A percentile compares a stretch with the other conserved stretches of the same genome.
phyloP scores from a whole-genome alignment of 2,888 invertebrate genomes.

The Caenorhabditis sinica region DNA sequence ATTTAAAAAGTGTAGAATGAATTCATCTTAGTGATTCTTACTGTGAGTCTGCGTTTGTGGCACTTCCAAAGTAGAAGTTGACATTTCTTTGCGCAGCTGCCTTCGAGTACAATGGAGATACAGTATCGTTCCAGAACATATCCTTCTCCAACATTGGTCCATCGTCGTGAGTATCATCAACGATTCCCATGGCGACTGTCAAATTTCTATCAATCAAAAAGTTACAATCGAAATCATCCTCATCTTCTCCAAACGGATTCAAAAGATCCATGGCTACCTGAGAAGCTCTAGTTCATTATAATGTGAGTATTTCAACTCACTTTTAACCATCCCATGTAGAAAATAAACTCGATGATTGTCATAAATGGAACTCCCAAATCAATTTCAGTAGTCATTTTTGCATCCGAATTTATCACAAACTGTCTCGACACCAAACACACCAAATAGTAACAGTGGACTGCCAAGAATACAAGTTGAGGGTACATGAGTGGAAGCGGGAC shows the following conservation, averaged over 20 bases:
- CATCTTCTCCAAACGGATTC: constrained; percentile 74
- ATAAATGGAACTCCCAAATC: constrained; percentile 72
- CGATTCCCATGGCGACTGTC: constrained; percentile 69
- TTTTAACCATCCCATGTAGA: constrained; percentile 75
- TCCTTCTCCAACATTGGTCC: constrained; percentile 68
- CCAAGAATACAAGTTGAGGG: constrained; percentile 79
- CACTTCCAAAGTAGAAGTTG: constrained; percentile 73
- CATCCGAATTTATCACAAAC: constrained; percentile 65
- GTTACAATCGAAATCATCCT: constrained; percentile 74
- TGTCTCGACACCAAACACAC: constrained; percentile 78
- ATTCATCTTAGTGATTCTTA: background rate
- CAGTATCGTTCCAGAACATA: constrained; percentile 73
- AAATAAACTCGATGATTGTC: constrained; percentile 70
- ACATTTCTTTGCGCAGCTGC: constrained; percentile 67
- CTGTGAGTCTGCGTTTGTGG: constrained; percentile 66
- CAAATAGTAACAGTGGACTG: constrained; percentile 79
- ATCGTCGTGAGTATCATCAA: constrained; percentile 69
- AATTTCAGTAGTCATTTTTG: constrained; percentile 67
- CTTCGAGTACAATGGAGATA: constrained; percentile 71
- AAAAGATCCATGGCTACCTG: constrained; percentile 72
- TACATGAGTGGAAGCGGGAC: constrained; percentile 79
- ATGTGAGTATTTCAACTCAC: background rate
- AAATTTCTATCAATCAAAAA: constrained; percentile 72
- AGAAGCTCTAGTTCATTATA: background rate
- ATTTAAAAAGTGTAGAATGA: background rate